Evolutionary conservation across 2,888 invertebrate genomes (phyloP).

Genomic region (Galerucella calmariensis): DNA sequence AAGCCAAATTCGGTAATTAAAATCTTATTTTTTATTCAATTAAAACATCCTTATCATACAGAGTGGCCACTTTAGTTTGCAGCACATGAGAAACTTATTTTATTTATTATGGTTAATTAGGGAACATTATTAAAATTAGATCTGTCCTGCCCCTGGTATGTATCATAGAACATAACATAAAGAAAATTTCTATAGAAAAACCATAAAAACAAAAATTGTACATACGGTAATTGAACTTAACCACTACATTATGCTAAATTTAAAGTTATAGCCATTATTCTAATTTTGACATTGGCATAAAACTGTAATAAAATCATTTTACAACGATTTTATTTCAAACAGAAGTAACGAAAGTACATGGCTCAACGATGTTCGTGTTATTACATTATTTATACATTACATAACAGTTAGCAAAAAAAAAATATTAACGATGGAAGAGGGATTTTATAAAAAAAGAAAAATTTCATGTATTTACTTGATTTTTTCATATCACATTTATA

Average conservation of each 20-base stretch:
- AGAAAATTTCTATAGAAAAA: background rate
- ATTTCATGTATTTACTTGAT: too few relatives aligned
- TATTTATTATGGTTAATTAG: too few relatives aligned
- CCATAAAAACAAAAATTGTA: background rate
- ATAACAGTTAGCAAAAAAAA: background rate
- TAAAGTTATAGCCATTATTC: background rate
- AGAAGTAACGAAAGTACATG: background rate
- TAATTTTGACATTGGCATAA: slow-evolving; percentile 7
- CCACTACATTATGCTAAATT: background rate
- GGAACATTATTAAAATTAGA: too few relatives aligned
- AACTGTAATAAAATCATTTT: slow-evolving; percentile 6
- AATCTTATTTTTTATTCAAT: background rate
- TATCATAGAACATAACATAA: background rate
- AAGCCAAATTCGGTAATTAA: background rate
- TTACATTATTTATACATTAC: background rate
- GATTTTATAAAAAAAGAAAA: too few relatives aligned
- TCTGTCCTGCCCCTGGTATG: background rate
- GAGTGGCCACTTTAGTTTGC: background rate
- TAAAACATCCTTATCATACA: background rate
- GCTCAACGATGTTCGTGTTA: background rate
- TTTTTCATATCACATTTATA: too few relatives aligned
- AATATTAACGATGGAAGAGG: background rate
- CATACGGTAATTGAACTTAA: background rate
- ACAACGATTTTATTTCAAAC: slow-evolving; percentile 4
- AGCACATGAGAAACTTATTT: too few relatives aligned